Evolutionary conservation across 2,888 invertebrate species (phyloP).

Genomic region (Zhuqinia jingwanae): DNA sequence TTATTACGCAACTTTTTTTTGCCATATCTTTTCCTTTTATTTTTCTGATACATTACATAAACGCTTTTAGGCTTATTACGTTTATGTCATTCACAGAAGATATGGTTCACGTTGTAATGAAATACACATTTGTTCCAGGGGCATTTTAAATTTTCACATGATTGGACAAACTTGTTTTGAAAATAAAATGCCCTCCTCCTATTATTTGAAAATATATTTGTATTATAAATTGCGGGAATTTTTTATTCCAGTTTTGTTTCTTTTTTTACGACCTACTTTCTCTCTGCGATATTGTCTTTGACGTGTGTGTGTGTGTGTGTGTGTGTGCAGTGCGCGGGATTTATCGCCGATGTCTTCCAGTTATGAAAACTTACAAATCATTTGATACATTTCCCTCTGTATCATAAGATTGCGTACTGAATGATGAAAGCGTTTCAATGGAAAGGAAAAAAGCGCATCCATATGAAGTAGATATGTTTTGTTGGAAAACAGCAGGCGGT

Average conservation of each 20-base stretch:
- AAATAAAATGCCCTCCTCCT: too few species aligned
- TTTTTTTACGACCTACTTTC: slow-evolving; percentile 50
- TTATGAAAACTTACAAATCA: slow-evolving; percentile 19
- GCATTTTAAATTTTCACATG: neutral
- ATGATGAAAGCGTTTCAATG: slow-evolving; percentile 29
- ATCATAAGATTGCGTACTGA: slow-evolving; percentile 21
- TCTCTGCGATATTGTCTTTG: slow-evolving; percentile 31
- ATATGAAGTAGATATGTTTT: slow-evolving; percentile 44
- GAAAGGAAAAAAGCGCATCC: neutral
- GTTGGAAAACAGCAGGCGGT: slow-evolving; percentile 11
- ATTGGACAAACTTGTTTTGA: neutral
- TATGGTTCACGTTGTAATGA: too few species aligned
- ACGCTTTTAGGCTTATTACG: neutral
- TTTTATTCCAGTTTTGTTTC: slow-evolving; percentile 21
- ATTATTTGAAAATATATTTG: too few species aligned
- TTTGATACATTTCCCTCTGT: neutral
- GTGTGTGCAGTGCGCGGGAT: slow-evolving; percentile 41
- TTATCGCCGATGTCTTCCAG: slow-evolving; percentile 50
- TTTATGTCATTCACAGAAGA: too few species aligned
- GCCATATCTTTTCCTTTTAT: neutral
- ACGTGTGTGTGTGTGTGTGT: slow-evolving; percentile 48
- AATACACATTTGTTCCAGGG: neutral
- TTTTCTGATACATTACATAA: slow-evolving; percentile 9
- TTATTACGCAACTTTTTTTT: slow-evolving; percentile 24
- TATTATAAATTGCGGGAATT: slow-evolving; percentile 1